Base-by-base conservation (phyloP, 2,113 vertebrate species). In the Poeciliopsis prolifica region DNA sequence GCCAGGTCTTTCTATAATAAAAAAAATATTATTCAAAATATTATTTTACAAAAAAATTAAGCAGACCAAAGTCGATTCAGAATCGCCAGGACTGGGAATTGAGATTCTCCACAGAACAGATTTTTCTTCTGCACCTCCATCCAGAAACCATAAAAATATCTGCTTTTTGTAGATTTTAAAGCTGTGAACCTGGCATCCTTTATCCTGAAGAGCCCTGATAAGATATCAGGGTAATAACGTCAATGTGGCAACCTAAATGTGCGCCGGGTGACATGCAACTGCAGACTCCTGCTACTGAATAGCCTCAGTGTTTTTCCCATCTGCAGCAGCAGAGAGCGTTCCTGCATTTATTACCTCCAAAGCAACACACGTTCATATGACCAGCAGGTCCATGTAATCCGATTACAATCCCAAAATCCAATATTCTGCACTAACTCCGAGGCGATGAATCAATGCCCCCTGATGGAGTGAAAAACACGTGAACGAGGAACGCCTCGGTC, bases 301-400 rank as follows among this genome's bases (percentile, higher is more conserved):
- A 64, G 85, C 44, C 30, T 72, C 78, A 74, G 75, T 91, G 91
- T 91, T n/a, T 86, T 80, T 80, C 68, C 80, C 82, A 85, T 87
- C 86, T 88, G 86, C 81, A 82, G 72, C 29, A 85, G 60, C 74
- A 51, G 44, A 64, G 72, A 62, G 64, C 78, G 51, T 58, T 15
- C 51, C 60, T 65, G 51, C 51, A 78, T 77, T 70, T 72, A 80
- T 88, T 73, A 79, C 79, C 81, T 66, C 81, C 65, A 65, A 74
- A 85, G 86, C 66, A 61, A 76, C 65, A 8, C 66, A 40, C 61
- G 77, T 35, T 82, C 92, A 92, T 88, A 90, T 92, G 92, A 91
- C 80, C 78, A 44, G 61, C 2, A 2, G 22, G 66, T 81, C 75
- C 78, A 80, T 85, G 86, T 71, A 78, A 92, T 73, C 74, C 35